Conservation (phyloP, 2,797 vertebrate species). For the Heteromormyrus szaboi region DNA sequence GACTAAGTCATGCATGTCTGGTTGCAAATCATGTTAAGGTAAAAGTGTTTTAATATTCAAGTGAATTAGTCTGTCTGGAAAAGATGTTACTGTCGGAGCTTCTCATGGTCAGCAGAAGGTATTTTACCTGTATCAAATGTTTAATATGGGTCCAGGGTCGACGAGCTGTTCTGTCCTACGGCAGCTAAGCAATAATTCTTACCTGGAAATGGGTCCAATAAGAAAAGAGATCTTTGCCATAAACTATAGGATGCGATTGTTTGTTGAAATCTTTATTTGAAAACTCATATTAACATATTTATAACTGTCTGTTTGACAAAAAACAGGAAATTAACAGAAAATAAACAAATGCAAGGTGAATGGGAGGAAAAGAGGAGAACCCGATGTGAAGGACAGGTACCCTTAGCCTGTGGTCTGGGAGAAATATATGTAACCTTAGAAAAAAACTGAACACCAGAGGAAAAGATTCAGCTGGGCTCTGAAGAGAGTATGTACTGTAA, state of each 20-base stretch:
- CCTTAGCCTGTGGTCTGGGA: constrained; percentile 8
- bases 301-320: constrained; percentile 57
- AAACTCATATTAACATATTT: constrained; percentile 63
- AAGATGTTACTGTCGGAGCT: background rate
- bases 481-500: constrained; percentile 31
- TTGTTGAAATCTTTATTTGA: constrained; percentile 68
- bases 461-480: constrained; percentile 48
- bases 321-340: constrained; percentile 53
- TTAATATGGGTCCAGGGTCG: background rate
- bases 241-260: constrained; percentile 57
- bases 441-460: constrained; percentile 46
- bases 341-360: constrained; percentile 44
- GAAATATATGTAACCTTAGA: constrained; percentile 30
- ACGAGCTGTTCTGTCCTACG: background rate
- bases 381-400: constrained; percentile 27
- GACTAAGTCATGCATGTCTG: background rate
- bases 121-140: background rate
- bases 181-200: background rate
- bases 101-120: background rate
- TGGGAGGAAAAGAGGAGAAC: constrained; percentile 45
- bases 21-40: background rate
- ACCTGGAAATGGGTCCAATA: constrained; percentile 4
- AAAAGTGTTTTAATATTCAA: background rate
- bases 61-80: background rate
- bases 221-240: constrained; percentile 42